Conservation (phyloP, 2,888 invertebrate species). For the Phyto melanocephala region DNA sequence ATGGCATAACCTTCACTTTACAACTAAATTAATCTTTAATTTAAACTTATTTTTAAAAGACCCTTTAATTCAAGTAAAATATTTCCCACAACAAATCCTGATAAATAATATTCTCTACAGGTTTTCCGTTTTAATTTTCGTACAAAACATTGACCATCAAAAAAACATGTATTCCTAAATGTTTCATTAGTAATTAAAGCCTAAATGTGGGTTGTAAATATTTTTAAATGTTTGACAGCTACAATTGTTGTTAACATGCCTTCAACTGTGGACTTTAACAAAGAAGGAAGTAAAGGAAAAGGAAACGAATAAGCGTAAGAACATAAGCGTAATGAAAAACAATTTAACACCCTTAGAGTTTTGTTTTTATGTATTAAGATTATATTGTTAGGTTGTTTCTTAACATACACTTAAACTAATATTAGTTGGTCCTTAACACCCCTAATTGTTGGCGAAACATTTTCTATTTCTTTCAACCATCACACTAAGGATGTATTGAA, state of each 20-base stretch:
- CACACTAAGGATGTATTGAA: not conserved
- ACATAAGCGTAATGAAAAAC: not conserved
- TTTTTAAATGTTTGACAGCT: slow-evolving; percentile 4
- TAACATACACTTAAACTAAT: not conserved
- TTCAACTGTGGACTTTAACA: not conserved
- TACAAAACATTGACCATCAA: too few relatives aligned
- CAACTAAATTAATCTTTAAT: too few relatives aligned
- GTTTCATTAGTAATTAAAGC: not conserved
- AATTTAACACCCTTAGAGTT: not conserved
- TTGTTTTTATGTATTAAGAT: too few relatives aligned
- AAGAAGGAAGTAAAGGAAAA: not conserved
- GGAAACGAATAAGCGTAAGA: not conserved
- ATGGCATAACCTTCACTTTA: too few relatives aligned
- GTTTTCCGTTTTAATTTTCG: too few relatives aligned
- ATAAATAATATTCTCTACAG: not conserved
- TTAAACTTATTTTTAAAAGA: too few relatives aligned
- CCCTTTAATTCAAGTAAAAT: too few relatives aligned
- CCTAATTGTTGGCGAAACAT: too few relatives aligned
- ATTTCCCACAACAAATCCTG: not conserved
- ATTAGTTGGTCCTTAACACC: not conserved
- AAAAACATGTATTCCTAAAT: not conserved
- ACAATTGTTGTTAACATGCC: not conserved
- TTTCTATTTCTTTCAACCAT: not conserved
- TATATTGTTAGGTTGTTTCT: too few relatives aligned
- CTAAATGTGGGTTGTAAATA: not conserved